Evolutionary conservation across 35 echinoderm and acorn worm genomes (phyloP), one percentile per base, ranked within the genome.

Genomic region (Ptychodera flava): DNA sequence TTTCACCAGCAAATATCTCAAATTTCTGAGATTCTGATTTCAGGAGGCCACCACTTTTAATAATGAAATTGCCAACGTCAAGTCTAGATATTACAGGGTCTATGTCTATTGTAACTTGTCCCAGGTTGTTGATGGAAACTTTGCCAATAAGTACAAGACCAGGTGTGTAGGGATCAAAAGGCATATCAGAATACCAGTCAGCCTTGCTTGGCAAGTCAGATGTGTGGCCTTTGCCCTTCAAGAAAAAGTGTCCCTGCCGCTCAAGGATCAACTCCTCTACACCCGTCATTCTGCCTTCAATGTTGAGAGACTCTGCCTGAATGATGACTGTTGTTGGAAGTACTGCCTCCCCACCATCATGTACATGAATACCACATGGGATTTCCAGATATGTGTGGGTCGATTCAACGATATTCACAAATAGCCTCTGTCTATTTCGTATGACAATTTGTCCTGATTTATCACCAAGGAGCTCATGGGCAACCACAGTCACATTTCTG

Each of bases 351-450:
- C 94, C 91, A 76, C 84, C 91, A 89, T 82, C 82, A 81, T 93
- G 88, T 29, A 97, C 82, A 36, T 92, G 91, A 78, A 97, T 92
- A 0, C 94, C 94, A 86, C 94, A 97, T 16, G 94, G 94, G 34
- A 88, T 88, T 88, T 97, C 91, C 35, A 97, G 91, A 84, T 97
- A 97, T 36, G 94, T 97, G 32, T 97, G 94, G 16, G 94, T 97
- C 16, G 94, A 92, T 37, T 97, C 94, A 15, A 93, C 91, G 78
- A 93, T 93, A 53, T 97, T 78, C 38, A 97, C 88, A 88, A 88
- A 93, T 22, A 97, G 78, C 16, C 94, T 88, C 35, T 97, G 94
- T 64, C 88, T 80, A 30, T 84, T 88, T 81, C 92, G 94, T 0
- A 97, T 81, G 35, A 91, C 75, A 80, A 97, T 97, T 29, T 90